Percentiles rank a stretch among this genome's conserved stretches.
Evolutionary conservation across 2,113 vertebrate species (phyloP).

Genomic region (Heptranchias perlo): DNA sequence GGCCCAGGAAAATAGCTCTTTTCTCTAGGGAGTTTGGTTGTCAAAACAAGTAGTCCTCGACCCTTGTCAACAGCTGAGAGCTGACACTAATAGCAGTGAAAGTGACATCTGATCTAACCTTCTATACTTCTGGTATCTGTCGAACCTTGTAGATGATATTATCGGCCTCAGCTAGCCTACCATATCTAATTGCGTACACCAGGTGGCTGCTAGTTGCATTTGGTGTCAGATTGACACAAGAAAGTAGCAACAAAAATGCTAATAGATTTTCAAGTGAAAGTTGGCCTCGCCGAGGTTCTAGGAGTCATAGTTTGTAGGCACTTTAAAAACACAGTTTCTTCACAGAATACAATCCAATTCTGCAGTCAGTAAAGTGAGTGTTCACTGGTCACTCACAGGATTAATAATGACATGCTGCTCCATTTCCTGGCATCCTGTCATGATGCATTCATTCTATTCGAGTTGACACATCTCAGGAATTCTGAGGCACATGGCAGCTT

Average conservation of each 20-base stretch:
- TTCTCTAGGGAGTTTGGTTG: neutral
- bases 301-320: neutral
- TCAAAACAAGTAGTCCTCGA: neutral
- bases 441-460: neutral
- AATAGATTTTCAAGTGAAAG: neutral
- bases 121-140: neutral
- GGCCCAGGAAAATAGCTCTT: neutral
- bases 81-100: neutral
- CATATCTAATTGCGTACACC: neutral
- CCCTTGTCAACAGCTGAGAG: neutral
- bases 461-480: neutral
- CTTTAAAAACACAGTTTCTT: neutral
- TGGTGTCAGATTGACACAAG: neutral
- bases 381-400: neutral
- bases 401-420: neutral
- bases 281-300: neutral
- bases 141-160: neutral
- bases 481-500: neutral
- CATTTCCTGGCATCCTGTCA: neutral
- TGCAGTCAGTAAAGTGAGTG: neutral
- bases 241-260: neutral
- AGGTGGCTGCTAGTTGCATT: neutral
- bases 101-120: slow-evolving; percentile 5
- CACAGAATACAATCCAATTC: neutral
- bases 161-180: neutral